Evolutionary conservation across 2,113 vertebrate species (phyloP).

Genomic region (Poecilia latipinna): DNA sequence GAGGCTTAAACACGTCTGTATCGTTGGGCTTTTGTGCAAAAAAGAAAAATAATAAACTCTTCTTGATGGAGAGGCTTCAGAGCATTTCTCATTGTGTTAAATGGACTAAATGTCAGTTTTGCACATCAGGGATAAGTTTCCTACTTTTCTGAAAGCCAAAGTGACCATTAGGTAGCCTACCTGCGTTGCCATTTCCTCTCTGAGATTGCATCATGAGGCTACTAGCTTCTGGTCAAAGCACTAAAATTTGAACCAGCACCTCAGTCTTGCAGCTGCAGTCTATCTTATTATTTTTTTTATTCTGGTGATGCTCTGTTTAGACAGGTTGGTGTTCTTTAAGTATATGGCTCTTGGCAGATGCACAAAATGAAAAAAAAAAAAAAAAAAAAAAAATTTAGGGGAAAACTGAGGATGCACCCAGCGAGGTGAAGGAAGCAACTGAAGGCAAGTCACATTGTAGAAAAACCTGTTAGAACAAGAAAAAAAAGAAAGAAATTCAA

Average conservation of each 20-base stretch:
- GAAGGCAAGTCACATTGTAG: not conserved
- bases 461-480: not conserved
- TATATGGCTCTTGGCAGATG: no score
- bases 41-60: not conserved
- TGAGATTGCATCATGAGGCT: not conserved
- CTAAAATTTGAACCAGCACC: not conserved
- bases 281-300: no score
- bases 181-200: no score
- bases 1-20: not conserved
- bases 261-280: no score
- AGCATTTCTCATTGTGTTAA: no score
- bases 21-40: conserved; percentile 6
- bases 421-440: not conserved
- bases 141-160: not conserved
- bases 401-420: not conserved
- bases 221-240: not conserved
- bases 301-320: no score
- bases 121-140: not conserved
- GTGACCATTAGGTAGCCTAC: not conserved
- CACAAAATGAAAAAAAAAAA: no score
- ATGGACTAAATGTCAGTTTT: not conserved
- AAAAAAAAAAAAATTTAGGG: no score
- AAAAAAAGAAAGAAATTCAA: not conserved
- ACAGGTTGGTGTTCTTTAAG: no score
- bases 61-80: not conserved